Base-by-base conservation (phyloP, 2,113 vertebrate species). In the Thermophis baileyi region DNA sequence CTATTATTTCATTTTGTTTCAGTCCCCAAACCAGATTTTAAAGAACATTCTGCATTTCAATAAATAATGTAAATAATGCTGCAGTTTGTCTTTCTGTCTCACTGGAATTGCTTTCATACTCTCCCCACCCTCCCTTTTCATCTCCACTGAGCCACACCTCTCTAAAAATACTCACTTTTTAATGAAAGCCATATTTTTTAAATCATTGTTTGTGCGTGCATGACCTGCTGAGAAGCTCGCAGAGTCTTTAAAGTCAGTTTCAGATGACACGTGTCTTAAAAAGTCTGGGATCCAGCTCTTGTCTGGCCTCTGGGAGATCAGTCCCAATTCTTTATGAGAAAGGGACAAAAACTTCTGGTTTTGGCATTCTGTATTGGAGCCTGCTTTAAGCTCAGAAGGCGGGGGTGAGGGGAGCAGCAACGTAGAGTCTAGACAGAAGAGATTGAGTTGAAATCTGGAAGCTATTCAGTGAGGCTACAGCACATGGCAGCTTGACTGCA, bases 371-470 rank as follows among this genome's bases (percentile, higher is more conserved):
- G 97, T 98, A 94, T 95, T 97, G 96, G 97, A 98, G 97, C 95
- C 97, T 98, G 97, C 97, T 98, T 97, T 97, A 97, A 97, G 97
- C 94, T 93, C 95, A 95, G 97, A 97, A 91, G 93, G 85, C 44
- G n/a, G 91, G 85, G 88, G 53, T 24, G 5, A 24, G 81, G 89
- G 54, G 88, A 97, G 96, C 95, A 98, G 98, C 98, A 99, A 98
- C 98, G 98, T 98, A 97, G 98, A 98, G 98, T 98, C 98, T 98
- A 99, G 98, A 99, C 98, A 98, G 98, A 97, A 96, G 96, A 98
- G 98, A 98, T 98, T 98, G 98, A 97, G 97, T 98, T 98, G 98
- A 98, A 98, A 98, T 98, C 98, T 98, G 98, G 98, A 98, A 98
- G 98, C 98, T 98, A 98, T 98, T 98, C 97, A 96, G 97, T 96